Evolutionary conservation across 2,888 invertebrate genomes (phyloP).

Genomic region (Epinotia demarniana): DNA sequence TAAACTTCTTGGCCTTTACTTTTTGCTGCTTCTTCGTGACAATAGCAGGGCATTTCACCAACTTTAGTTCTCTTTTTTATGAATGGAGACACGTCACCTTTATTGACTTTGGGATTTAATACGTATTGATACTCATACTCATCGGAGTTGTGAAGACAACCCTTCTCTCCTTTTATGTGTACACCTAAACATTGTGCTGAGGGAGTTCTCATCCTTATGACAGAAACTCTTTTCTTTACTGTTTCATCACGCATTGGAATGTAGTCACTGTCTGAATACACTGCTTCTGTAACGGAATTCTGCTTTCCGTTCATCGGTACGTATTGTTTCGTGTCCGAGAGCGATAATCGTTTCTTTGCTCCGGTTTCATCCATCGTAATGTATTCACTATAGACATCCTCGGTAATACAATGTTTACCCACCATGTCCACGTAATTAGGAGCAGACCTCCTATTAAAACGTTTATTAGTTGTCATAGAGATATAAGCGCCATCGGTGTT

Average conservation of each 20-base stretch:
- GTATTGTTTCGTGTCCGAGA: constrained; percentile 4
- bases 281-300: not conserved
- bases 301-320: constrained; percentile 7
- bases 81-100: constrained; percentile 60
- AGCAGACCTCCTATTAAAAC: constrained; percentile 18
- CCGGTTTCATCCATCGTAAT: constrained; percentile 3
- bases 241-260: constrained; percentile 20
- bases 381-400: constrained; percentile 22
- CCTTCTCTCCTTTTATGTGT: constrained; percentile 63
- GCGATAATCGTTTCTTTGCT: constrained; percentile 18
- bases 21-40: constrained; percentile 54
- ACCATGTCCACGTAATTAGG: constrained; percentile 35
- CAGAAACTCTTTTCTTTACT: constrained; percentile 13
- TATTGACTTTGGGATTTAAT: constrained; percentile 57
- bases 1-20: constrained; percentile 48
- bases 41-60: constrained; percentile 64
- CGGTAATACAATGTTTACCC: not conserved
- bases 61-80: constrained; percentile 59
- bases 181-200: constrained; percentile 48
- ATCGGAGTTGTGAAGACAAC: constrained; percentile 59
- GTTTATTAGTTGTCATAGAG: not conserved
- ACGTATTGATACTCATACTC: constrained; percentile 63
- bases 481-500: constrained; percentile 22
- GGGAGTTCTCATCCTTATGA: not conserved
- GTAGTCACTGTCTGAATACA: constrained; percentile 13